Conservation (phyloP, 1,140 invertebrate species). For the Rhizoglyphus robini region DNA sequence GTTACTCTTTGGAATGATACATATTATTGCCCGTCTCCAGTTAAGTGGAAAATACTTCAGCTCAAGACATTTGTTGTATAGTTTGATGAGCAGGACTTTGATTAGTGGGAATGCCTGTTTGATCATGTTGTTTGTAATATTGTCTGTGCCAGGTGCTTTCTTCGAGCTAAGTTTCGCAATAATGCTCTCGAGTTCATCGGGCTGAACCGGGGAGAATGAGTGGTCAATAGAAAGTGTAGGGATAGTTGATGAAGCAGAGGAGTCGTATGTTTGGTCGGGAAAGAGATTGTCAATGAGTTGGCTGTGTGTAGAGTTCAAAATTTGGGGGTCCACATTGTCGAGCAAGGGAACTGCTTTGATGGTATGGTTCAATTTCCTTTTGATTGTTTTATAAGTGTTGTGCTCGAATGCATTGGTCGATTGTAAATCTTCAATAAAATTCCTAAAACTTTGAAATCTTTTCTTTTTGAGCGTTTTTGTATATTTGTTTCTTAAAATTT, state of each 20-base stretch:
- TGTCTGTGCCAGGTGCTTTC: background rate
- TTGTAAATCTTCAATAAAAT: no score
- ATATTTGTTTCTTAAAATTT: background rate
- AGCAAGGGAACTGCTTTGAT: no score
- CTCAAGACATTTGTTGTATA: background rate
- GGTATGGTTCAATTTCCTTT: no score
- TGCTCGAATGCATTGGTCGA: no score
- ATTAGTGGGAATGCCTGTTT: background rate
- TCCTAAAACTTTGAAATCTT: no score
- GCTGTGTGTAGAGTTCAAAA: background rate
- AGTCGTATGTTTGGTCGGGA: background rate
- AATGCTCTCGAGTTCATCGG: background rate
- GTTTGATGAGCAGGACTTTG: background rate
- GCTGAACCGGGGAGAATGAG: background rate
- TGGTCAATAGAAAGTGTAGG: background rate
- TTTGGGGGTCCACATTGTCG: background rate
- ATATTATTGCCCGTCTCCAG: background rate
- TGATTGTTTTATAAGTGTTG: no score
- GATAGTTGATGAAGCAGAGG: background rate
- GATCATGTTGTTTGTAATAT: background rate
- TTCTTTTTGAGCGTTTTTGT: background rate
- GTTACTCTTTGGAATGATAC: background rate
- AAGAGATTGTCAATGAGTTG: background rate
- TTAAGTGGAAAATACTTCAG: background rate
- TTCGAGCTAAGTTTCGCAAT: background rate